Evolutionary conservation across 1,140 invertebrate genomes (phyloP).

Genomic region (Lucilia cuprina): DNA sequence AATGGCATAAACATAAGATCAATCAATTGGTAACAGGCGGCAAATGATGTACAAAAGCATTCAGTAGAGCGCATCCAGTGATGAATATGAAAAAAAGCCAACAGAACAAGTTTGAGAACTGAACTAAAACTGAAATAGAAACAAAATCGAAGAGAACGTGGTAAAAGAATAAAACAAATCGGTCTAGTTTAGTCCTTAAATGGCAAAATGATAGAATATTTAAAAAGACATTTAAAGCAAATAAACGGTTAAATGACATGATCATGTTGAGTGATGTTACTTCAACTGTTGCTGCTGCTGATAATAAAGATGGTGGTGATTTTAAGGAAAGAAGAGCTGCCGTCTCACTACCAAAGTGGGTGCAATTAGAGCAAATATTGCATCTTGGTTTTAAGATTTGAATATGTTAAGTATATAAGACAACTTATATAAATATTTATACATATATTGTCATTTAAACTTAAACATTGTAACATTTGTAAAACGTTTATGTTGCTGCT

Average conservation of each 20-base stretch:
- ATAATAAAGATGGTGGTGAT: neutral
- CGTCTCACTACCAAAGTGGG: neutral
- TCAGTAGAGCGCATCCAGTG: neutral
- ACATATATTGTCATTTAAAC: neutral
- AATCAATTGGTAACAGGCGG: conserved; percentile 13
- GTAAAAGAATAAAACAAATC: neutral
- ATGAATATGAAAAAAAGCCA: neutral
- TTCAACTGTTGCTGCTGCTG: neutral
- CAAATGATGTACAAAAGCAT: conserved; percentile 8
- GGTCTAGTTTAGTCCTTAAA: conserved; percentile 14
- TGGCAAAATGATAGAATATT: neutral
- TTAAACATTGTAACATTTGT: neutral
- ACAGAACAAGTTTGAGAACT: neutral
- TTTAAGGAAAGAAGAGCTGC: neutral
- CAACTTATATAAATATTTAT: neutral
- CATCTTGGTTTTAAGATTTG: neutral
- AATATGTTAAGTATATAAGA: neutral
- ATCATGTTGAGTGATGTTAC: neutral
- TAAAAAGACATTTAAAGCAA: conserved; percentile 15
- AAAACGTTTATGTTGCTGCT: neutral
- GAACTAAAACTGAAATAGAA: neutral
- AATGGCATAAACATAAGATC: neutral
- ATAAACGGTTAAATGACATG: conserved; percentile 11
- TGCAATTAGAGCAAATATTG: neutral
- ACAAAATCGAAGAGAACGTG: neutral